Evolutionary conservation across 2,888 invertebrate species (phyloP).

Genomic region (Brachylomia viminalis): DNA sequence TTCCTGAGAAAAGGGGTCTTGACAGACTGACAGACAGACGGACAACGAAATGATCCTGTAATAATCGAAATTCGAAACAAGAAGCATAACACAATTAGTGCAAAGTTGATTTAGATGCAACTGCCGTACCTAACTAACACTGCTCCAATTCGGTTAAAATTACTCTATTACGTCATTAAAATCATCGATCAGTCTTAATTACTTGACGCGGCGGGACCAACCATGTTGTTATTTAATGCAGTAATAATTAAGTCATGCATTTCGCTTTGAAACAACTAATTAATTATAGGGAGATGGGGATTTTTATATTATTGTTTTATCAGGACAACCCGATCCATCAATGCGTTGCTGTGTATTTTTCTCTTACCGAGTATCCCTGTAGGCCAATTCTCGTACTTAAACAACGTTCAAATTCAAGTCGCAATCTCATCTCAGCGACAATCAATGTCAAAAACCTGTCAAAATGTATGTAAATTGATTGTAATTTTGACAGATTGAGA

Average conservation of each 20-base stretch:
- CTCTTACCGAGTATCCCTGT: not conserved
- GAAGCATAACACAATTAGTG: not conserved
- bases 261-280: slow-evolving; percentile 35
- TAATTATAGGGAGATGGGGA: not conserved
- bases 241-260: slow-evolving; percentile 19
- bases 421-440: too few species aligned
- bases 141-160: slow-evolving; percentile 20
- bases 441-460: too few species aligned
- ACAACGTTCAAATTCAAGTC: too few species aligned
- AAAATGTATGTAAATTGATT: too few species aligned
- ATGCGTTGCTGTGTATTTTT: not conserved
- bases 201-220: slow-evolving; percentile 26
- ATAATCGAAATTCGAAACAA: too few species aligned
- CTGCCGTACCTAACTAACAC: not conserved
- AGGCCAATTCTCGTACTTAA: too few species aligned
- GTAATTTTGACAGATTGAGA: too few species aligned
- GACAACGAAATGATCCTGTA: too few species aligned
- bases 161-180: slow-evolving; percentile 31
- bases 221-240: slow-evolving; percentile 34
- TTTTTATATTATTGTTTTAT: slow-evolving; percentile 1
- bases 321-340: not conserved
- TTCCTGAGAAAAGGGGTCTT: too few species aligned
- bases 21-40: too few species aligned
- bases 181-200: slow-evolving; percentile 51
- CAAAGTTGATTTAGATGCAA: slow-evolving; percentile 20